These are phyloP conservation scores for Notolepis coatsorum DNA, from an alignment of 2,797 vertebrate species.

Conservation along the genomic window DNA sequence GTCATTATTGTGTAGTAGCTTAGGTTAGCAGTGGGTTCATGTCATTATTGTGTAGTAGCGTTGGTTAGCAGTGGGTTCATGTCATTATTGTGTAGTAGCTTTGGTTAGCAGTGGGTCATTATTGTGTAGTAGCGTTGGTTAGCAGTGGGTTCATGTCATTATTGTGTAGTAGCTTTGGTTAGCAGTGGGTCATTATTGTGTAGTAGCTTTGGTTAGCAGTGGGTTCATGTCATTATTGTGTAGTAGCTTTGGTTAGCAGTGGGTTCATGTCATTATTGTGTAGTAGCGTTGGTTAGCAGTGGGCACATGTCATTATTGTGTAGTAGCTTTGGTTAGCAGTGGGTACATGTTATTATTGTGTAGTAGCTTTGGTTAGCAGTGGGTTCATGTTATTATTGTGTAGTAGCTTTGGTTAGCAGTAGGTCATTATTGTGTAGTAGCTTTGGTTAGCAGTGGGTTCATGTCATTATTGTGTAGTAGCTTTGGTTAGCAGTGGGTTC, in stretches of 20 bases:
- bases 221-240: conserved; percentile 18
- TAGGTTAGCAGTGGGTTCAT: not conserved
- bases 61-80: not conserved
- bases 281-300: conserved; percentile 6
- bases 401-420: conserved; percentile 3
- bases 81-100: conserved; percentile 21
- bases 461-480: conserved; percentile 17
- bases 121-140: conserved; percentile 17
- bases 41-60: conserved; percentile 21
- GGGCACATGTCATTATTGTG: conserved; percentile 18
- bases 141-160: conserved; percentile 9
- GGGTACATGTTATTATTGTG: conserved; percentile 18
- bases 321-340: conserved; percentile 7
- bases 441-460: conserved; percentile 7
- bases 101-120: conserved; percentile 6
- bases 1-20: conserved; percentile 21
- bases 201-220: conserved; percentile 7
- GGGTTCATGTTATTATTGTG: conserved; percentile 18
- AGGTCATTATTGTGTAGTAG: conserved; percentile 18
- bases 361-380: conserved; percentile 7
- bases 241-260: conserved; percentile 7
- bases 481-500: conserved; percentile 7
- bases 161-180: conserved; percentile 17
- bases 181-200: conserved; percentile 17
- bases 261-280: conserved; percentile 18